These are phyloP conservation scores for Nothoprocta pentlandii DNA, from an alignment of 2,113 vertebrate species.

Conservation along the genomic window DNA sequence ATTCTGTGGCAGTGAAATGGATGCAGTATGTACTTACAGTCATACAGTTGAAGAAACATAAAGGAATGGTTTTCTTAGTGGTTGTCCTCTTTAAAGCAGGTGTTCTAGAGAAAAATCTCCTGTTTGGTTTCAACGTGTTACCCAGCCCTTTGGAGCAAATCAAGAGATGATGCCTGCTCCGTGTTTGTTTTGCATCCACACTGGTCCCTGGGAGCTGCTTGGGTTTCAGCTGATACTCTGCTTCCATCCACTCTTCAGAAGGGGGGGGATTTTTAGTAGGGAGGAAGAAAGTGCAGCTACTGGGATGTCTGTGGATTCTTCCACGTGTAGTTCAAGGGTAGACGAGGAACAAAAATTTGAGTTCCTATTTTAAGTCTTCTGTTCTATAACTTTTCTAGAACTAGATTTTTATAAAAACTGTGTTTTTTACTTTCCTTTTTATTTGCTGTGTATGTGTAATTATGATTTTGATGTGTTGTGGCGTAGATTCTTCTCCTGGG, in stretches of 20 bases:
- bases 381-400: neutral
- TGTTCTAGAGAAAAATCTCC: neutral
- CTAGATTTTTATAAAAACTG: neutral
- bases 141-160: neutral
- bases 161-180: neutral
- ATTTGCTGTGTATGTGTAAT: neutral
- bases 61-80: neutral
- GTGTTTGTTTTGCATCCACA: neutral
- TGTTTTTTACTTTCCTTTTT: neutral
- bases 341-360: neutral
- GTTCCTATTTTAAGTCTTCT: neutral
- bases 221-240: neutral
- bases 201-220: neutral
- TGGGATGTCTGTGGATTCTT: neutral
- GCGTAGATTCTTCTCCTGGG: conserved; percentile 89
- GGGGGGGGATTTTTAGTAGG: neutral
- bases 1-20: neutral
- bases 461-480: neutral
- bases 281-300: neutral
- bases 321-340: neutral
- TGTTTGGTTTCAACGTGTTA: neutral
- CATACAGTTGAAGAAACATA: neutral
- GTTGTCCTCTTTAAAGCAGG: neutral
- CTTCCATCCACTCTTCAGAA: neutral
- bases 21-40: neutral